Evolutionary conservation across 1,140 invertebrate species (phyloP), one percentile per base, ranked within the genome.

Genomic region (Ladona fulva): DNA sequence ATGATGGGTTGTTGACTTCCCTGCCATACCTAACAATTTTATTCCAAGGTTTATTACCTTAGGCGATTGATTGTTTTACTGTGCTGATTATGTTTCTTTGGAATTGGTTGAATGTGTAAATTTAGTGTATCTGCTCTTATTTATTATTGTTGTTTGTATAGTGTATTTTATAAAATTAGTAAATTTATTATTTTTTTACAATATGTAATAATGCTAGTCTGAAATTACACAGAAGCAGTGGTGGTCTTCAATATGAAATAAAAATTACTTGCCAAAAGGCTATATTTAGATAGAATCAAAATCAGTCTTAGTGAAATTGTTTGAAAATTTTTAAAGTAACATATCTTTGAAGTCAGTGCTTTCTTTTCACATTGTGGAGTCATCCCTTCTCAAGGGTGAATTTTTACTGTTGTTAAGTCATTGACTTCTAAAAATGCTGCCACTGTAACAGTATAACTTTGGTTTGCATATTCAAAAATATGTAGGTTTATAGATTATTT

Each of bases 141-240:
- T 66, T 66, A 66, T 66, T 66, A 22, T 66, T 66, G 52, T 66
- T 66, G n/a, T 66, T 66, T 66, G 52, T 66, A 66, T 66, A 66
- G 52, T 66, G 52, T 66, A 66, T 66, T 66, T 66, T 66, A 66
- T 66, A 22, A 66, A 66, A 19, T 66, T 66, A 66, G 52, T 66
- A 66, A 66, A 66, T 66, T 66, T 66, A 66, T 66, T 66, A 66
- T 66, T 66, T 66, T 66, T 66, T 66, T 66, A 66, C 52, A 66
- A 66, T 12, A 66, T 66, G 52, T 66, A 66, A 66, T 66, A 19
- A 66, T 66, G 52, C 52, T 66, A 66, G 52, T 66, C 52, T 16
- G 52, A 66, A 66, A 66, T 66, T 19, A 66, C 52, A 66, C 52
- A 19, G 12, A 66, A 6, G 52, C 52, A 66, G 52, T 66, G 52